Percentiles rank a stretch among this genome's conserved stretches.
These are phyloP conservation scores for Phrynocephalus forsythii DNA, from an alignment of 2,797 vertebrate genomes.

Conservation along the genomic window DNA sequence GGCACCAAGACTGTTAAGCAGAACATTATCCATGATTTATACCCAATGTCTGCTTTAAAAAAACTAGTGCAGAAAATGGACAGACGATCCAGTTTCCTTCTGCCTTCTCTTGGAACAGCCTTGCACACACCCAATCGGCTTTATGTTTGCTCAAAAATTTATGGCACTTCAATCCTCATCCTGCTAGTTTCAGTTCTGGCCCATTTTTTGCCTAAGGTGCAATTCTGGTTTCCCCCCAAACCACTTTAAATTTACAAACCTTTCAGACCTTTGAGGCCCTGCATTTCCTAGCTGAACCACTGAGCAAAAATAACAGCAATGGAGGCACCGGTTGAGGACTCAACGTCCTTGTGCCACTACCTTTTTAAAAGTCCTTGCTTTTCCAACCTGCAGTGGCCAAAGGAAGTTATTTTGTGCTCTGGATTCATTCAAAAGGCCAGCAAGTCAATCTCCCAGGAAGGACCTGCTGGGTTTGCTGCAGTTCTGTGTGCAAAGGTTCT, in stretches of 20 bases:
- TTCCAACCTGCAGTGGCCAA: background rate
- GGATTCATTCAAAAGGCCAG: slow-evolving; percentile 11
- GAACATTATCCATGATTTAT: background rate
- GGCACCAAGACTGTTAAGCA: background rate
- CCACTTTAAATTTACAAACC: background rate
- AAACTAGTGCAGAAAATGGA: background rate
- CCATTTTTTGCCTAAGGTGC: background rate
- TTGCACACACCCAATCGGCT: background rate
- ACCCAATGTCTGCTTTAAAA: background rate
- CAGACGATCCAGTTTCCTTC: background rate
- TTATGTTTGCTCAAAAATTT: background rate
- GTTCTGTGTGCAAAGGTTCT: background rate
- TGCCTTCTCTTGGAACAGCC: background rate
- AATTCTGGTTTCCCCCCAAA: background rate
- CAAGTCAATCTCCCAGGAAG: background rate
- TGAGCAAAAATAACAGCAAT: background rate
- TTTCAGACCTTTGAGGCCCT: background rate
- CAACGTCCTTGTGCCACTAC: background rate
- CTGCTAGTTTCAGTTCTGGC: background rate
- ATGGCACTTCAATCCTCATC: background rate
- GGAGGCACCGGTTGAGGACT: background rate
- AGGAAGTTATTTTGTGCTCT: slow-evolving; percentile 23
- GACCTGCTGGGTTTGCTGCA: background rate
- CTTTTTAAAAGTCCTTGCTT: background rate
- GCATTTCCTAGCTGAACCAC: background rate